Evolutionary conservation across 2,888 invertebrate species (phyloP).

Genomic region (Torymus tubicola): DNA sequence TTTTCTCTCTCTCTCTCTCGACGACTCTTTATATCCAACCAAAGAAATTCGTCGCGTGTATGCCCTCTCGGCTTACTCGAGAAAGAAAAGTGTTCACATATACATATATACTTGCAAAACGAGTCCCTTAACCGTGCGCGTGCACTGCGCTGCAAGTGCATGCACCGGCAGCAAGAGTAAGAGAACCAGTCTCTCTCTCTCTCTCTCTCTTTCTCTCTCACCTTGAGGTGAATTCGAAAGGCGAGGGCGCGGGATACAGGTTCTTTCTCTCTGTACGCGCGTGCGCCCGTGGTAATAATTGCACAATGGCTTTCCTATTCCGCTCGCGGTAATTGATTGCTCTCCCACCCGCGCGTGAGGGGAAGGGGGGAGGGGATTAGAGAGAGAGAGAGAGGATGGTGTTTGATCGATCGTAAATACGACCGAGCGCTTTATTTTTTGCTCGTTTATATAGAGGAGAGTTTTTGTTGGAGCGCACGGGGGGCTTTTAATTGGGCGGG

Average conservation of each 20-base stretch:
- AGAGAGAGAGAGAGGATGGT: too few relatives aligned
- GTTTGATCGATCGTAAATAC: too few relatives aligned
- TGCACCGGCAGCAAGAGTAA: background rate
- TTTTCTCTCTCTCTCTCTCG: background rate
- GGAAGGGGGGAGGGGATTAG: background rate
- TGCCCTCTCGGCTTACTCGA: too few relatives aligned
- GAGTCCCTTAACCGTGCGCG: background rate
- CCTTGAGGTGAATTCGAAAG: conserved; percentile 45
- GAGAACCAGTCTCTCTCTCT: conserved; percentile 28
- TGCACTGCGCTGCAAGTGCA: background rate
- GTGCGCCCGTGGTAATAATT: background rate
- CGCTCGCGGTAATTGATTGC: background rate
- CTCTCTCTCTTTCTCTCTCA: conserved; percentile 27
- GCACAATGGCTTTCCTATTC: conserved; percentile 3
- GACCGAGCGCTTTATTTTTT: too few relatives aligned
- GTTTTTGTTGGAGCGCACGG: too few relatives aligned
- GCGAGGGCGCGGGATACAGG: conserved; percentile 33
- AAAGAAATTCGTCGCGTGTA: conserved; percentile 11
- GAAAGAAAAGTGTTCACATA: too few relatives aligned
- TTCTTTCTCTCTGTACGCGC: background rate
- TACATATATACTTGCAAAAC: background rate
- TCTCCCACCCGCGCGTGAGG: background rate
- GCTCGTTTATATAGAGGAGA: too few relatives aligned
- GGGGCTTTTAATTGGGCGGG: too few relatives aligned
- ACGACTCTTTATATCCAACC: background rate